Evolutionary conservation across 2,888 invertebrate genomes (phyloP).

Genomic region (Mongoloraphidia duomilia): DNA sequence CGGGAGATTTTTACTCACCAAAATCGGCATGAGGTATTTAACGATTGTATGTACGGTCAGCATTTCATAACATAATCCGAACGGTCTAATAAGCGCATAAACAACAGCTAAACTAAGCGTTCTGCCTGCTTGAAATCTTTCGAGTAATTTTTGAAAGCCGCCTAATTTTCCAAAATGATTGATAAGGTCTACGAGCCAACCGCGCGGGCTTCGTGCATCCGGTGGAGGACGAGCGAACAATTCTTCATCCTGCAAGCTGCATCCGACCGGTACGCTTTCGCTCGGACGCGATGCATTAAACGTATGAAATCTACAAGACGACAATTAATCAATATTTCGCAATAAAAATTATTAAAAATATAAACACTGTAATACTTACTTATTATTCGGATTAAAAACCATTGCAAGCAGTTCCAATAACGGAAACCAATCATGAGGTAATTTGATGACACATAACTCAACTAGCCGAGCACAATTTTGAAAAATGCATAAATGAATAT

Average conservation of each 20-base stretch:
- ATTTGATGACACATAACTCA: constrained; percentile 83
- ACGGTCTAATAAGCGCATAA: constrained; percentile 72
- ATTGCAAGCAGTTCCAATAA: constrained; percentile 83
- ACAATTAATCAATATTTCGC: constrained; percentile 1
- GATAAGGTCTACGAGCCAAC: constrained; percentile 92
- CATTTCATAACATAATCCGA: constrained; percentile 84
- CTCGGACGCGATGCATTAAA: constrained; percentile 67
- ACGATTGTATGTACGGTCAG: constrained; percentile 80
- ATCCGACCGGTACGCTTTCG: constrained; percentile 49
- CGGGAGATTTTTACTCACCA: constrained; percentile 41
- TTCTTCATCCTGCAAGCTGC: constrained; percentile 52
- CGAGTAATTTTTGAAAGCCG: constrained; percentile 75
- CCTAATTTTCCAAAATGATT: constrained; percentile 84
- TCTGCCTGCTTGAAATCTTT: constrained; percentile 65
- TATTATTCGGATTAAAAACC: constrained; percentile 89
- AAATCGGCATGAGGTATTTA: constrained; percentile 82
- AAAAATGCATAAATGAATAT: constrained; percentile 90
- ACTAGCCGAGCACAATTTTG: constrained; percentile 86
- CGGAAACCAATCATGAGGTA: constrained; percentile 81
- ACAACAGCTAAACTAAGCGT: constrained; percentile 62
- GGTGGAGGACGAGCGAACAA: constrained; percentile 56
- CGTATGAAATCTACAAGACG: constrained; percentile 57
- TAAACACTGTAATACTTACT: constrained; percentile 41
- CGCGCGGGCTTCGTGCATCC: constrained; percentile 75
- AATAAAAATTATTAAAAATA: neutral